These are phyloP conservation scores for Pocillopora grandis DNA, from an alignment of 92 coral and sea anemone genomes.

Conservation along the genomic window DNA sequence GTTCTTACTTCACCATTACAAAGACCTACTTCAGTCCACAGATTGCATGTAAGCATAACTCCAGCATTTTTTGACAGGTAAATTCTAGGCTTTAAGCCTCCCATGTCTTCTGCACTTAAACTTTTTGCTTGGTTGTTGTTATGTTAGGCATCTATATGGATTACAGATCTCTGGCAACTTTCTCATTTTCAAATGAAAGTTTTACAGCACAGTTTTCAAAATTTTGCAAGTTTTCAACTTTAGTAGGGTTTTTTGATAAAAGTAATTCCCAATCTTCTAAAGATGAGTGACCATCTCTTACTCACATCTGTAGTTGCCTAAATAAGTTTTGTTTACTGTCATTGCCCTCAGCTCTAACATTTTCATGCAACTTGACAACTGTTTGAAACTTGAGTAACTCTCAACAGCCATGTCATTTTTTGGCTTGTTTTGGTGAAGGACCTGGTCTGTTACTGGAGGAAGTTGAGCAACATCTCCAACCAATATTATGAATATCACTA, in stretches of 20 bases:
- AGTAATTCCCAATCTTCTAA: conserved; percentile 54
- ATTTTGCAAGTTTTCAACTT: not conserved
- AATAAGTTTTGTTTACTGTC: conserved; percentile 2
- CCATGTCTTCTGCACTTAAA: conserved; percentile 46
- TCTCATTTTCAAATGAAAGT: conserved; percentile 49
- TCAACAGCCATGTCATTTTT: conserved; percentile 30
- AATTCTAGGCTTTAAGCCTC: conserved; percentile 52
- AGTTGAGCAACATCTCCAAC: conserved; percentile 47
- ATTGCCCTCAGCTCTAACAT: conserved; percentile 43
- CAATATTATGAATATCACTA: conserved; percentile 45
- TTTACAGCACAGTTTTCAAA: not conserved
- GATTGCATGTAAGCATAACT: conserved; percentile 51
- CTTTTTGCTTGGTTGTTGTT: conserved; percentile 24
- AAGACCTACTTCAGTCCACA: conserved; percentile 50
- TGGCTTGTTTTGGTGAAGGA: conserved; percentile 40
- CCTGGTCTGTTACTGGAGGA: conserved; percentile 45
- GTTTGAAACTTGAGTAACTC: conserved; percentile 52
- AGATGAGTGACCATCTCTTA: conserved; percentile 64
- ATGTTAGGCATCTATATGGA: conserved; percentile 47
- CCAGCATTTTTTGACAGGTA: conserved; percentile 36
- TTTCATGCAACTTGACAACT: conserved; percentile 45
- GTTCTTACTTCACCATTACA: conserved; percentile 52
- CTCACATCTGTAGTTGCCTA: conserved; percentile 13
- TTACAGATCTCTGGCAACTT: conserved; percentile 42
- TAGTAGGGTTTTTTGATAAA: conserved; percentile 21